Evolutionary conservation across 2,888 invertebrate genomes (phyloP), one percentile per base, ranked within the genome.

Genomic region (Marasmarcha lunaedactyla): DNA sequence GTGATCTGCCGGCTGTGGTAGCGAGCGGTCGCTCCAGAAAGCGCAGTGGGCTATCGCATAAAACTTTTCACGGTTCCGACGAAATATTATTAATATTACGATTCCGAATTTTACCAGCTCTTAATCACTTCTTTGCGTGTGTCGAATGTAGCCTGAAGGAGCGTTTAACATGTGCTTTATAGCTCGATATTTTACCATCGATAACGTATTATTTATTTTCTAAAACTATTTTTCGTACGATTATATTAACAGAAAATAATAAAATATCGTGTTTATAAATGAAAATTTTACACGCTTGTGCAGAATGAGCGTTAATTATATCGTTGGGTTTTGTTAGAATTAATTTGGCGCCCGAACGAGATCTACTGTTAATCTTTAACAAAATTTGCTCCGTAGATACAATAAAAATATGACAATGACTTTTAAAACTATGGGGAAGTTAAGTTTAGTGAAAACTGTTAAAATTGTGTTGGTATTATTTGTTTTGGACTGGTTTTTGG

Each of bases 51-150:
- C 52, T 46, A 47, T 51, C 58, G 58, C 52, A 52, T 51, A 54
- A 78, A 81, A 81, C 81, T 81, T 81, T 81, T 79, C 68, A 68
- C 81, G 81, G 68, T 52, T 63, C 65, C 66, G 64, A 57, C 57
- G 67, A 70, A 64, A 62, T 64, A 70, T 61, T 62, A 54, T 50
- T 69, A 64, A 62, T 64, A 70, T 61, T 62, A 54, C 51, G 52
- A 50, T 61, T 60, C 55, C 47, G 48, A 59, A 65, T 61, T 63
- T 63, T 57, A 61, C 53, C 60, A 57, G 36, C 14, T 53, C 63
- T 59, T 77, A 77, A 78, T 74, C 67, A 68, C 74, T 70, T 59
- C 60, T 62, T 78, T 64, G 77, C 76, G 76, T 78, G 77, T 64
- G 64, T 59, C 62, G 52, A 65, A 68, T 67, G 68, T 65, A 71